A percentile compares a stretch with the other conserved stretches of the same genome.
Conservation (phyloP, 2,888 invertebrate genomes). For the Dendrolimus pini region DNA sequence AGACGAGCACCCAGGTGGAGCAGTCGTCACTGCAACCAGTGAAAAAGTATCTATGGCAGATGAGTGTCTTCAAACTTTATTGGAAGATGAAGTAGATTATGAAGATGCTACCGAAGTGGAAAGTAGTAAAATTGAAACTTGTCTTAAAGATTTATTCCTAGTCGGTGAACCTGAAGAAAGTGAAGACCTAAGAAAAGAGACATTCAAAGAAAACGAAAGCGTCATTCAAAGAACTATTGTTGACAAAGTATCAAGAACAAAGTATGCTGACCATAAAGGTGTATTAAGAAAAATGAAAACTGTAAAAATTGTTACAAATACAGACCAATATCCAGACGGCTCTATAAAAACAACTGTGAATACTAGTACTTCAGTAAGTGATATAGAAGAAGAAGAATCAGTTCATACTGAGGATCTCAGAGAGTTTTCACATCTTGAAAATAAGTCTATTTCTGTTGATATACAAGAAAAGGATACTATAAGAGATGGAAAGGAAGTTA, state of each 20-base stretch:
- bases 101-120: conserved; percentile 6
- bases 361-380: conserved; percentile 48
- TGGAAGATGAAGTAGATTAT: conserved; percentile 4
- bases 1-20: conserved; percentile 60
- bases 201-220: conserved; percentile 34
- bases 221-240: conserved; percentile 36
- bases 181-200: conserved; percentile 28
- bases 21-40: conserved; percentile 48
- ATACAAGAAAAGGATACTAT: conserved; percentile 35
- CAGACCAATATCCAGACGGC: conserved; percentile 54
- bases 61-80: conserved; percentile 23
- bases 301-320: conserved; percentile 45
- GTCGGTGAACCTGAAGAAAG: conserved; percentile 32
- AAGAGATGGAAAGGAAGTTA: conserved; percentile 42
- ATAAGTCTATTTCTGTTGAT: conserved; percentile 45
- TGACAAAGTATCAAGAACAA: conserved; percentile 43
- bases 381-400: conserved; percentile 32
- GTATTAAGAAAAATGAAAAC: conserved; percentile 41
- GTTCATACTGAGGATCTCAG: conserved; percentile 25
- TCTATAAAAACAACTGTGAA: conserved; percentile 43
- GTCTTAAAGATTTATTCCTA: conserved; percentile 26
- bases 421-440: conserved; percentile 37
- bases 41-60: conserved; percentile 53
- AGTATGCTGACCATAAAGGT: conserved; percentile 35
- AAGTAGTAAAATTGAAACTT: conserved; percentile 23